Conservation (phyloP, 2,888 invertebrate genomes). For the Scaptomyza polygonia region DNA sequence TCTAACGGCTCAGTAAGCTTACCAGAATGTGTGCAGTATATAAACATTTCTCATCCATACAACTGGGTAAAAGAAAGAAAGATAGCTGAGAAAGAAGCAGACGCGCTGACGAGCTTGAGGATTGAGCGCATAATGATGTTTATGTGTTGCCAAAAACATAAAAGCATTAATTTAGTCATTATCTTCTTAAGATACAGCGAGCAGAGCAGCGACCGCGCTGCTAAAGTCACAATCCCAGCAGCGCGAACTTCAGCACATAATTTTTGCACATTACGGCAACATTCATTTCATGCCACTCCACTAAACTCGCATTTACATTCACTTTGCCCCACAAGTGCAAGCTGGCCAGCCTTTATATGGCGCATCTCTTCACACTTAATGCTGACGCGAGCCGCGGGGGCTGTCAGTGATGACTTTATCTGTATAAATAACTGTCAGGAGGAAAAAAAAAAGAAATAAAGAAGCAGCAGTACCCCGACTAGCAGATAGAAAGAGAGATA, state of each 20-base stretch:
- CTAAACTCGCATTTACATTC: background rate
- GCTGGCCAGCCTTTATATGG: conserved; percentile 25
- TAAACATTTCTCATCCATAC: conserved; percentile 21
- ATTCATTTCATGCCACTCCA: conserved; percentile 30
- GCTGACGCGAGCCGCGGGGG: conserved; percentile 53
- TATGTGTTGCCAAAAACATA: conserved; percentile 84
- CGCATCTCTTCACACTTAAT: conserved; percentile 34
- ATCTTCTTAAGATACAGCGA: conserved; percentile 83
- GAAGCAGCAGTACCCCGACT: conserved; percentile 6
- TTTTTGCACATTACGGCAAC: conserved; percentile 61
- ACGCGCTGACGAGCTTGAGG: conserved; percentile 50
- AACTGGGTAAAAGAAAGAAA: conserved; percentile 20
- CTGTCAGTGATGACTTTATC: conserved; percentile 81
- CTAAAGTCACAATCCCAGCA: conserved; percentile 28
- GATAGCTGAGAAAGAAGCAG: conserved; percentile 4
- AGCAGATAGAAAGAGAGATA: conserved; percentile 6
- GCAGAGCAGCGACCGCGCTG: conserved; percentile 33
- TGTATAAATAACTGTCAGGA: conserved; percentile 81
- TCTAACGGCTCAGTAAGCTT: background rate
- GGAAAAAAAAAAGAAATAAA: conserved; percentile 31
- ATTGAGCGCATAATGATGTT: conserved; percentile 83
- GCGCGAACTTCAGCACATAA: conserved; percentile 68
- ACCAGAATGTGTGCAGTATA: conserved; percentile 22
- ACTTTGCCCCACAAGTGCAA: conserved; percentile 13
- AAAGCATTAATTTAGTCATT: conserved; percentile 85